Evolutionary conservation across 2,113 vertebrate species (phyloP).

Genomic region (Polyodon spathula): DNA sequence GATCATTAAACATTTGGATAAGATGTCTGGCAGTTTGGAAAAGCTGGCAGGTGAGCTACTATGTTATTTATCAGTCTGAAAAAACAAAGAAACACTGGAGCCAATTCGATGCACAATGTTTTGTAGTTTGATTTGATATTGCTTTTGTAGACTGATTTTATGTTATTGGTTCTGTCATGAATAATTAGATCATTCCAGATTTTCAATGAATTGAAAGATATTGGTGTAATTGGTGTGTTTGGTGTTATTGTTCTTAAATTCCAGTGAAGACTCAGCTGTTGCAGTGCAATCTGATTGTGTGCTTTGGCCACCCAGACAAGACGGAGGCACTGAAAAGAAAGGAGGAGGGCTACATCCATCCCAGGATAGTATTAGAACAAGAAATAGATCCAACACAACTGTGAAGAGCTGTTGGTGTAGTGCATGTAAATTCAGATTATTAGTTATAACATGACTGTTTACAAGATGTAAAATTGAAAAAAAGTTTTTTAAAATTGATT

Average conservation of each 20-base stretch:
- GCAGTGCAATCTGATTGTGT: constrained; percentile 72
- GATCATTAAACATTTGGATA: constrained; percentile 38
- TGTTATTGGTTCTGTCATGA: no score
- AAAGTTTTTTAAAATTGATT: no score
- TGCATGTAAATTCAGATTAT: no score
- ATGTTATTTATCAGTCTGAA: constrained; percentile 31
- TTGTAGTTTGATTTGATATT: neutral
- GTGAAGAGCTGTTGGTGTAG: no score
- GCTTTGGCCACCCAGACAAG: constrained; percentile 55
- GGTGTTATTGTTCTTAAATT: constrained; percentile 25
- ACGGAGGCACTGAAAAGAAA: constrained; percentile 34
- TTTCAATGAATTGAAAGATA: neutral
- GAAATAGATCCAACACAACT: no score
- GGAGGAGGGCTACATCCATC: constrained; percentile 27
- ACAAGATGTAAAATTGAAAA: no score
- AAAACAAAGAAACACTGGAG: constrained; percentile 26
- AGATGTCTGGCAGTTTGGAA: constrained; percentile 37
- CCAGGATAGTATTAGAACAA: constrained; percentile 3
- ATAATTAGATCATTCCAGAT: no score
- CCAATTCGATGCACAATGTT: constrained; percentile 7
- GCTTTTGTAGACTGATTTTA: no score
- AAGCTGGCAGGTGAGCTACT: constrained; percentile 29
- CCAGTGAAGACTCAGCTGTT: constrained; percentile 67
- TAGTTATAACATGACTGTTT: no score
- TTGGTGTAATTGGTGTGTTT: neutral